Conservation (phyloP, 1,140 invertebrate genomes). For the Bombus consobrinus region DNA sequence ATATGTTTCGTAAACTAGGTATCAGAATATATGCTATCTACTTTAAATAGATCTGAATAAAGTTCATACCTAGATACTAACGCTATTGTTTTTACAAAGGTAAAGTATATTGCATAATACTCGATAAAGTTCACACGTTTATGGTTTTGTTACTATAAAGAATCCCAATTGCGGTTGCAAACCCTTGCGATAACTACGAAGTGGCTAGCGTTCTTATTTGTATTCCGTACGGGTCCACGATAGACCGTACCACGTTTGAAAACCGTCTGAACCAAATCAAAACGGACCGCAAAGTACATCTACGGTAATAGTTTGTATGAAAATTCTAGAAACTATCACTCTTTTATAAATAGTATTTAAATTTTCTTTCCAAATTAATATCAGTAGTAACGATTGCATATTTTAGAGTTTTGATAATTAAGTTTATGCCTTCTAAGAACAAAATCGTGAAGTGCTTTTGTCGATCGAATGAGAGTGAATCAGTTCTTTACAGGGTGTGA, state of each 20-base stretch:
- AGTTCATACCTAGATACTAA: no score
- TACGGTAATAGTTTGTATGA: background rate
- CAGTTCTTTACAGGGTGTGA: conserved; percentile 30
- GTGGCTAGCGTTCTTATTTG: conserved; percentile 26
- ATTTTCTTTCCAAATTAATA: background rate
- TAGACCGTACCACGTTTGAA: conserved; percentile 39
- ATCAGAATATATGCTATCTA: no score
- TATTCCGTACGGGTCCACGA: background rate
- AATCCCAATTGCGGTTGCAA: background rate
- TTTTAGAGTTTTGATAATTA: background rate
- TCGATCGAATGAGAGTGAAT: conserved; percentile 36
- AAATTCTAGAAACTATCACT: background rate
- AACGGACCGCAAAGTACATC: background rate
- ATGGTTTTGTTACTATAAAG: no score
- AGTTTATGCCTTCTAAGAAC: background rate
- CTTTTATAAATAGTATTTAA: background rate
- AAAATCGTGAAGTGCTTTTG: background rate
- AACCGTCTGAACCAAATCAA: conserved; percentile 4
- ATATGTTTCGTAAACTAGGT: no score
- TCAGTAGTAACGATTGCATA: background rate
- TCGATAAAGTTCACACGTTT: no score
- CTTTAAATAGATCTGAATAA: no score
- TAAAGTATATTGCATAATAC: no score
- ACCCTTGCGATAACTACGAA: conserved; percentile 12
- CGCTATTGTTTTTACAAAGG: no score